phyloP scores from a whole-genome alignment of 2,797 vertebrate genomes.

The Periophthalmus magnuspinnatus region DNA sequence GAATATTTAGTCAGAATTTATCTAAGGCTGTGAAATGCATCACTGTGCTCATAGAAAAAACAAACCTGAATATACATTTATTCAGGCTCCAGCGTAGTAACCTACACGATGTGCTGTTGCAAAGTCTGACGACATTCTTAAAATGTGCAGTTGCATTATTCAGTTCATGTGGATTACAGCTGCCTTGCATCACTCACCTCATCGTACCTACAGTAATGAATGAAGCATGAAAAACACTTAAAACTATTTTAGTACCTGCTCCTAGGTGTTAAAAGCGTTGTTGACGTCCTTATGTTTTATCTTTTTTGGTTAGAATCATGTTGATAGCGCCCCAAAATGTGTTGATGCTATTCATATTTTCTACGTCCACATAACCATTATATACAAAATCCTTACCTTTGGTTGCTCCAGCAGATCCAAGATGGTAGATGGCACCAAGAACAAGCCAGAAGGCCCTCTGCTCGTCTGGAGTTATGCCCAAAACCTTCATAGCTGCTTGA shows the following conservation, averaged over 20 bases:
- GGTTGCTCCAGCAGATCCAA: constrained; percentile 93
- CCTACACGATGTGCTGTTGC: constrained; percentile 21
- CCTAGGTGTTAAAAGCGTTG: neutral
- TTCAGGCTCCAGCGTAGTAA: constrained; percentile 4
- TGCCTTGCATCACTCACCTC: constrained; percentile 54
- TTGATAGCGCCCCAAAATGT: neutral
- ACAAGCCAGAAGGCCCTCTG: constrained; percentile 93
- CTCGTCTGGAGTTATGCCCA: constrained; percentile 88
- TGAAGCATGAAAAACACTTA: constrained; percentile 17
- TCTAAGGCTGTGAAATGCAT: neutral
- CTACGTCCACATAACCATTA: neutral
- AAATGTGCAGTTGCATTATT: constrained; percentile 51
- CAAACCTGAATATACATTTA: neutral
- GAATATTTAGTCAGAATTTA: neutral
- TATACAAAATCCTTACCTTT: constrained; percentile 81
- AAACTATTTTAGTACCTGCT: constrained; percentile 9
- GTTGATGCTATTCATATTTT: neutral
- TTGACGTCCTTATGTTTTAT: neutral
- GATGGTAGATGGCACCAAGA: constrained; percentile 92
- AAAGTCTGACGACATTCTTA: constrained; percentile 31
- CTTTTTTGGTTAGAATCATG: neutral
- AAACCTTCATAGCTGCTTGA: constrained; percentile 93
- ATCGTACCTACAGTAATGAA: constrained; percentile 35
- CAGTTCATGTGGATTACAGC: constrained; percentile 53
- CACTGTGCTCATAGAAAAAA: neutral